Conservation (phyloP, 2,888 invertebrate genomes). For the Torymus tubicola region DNA sequence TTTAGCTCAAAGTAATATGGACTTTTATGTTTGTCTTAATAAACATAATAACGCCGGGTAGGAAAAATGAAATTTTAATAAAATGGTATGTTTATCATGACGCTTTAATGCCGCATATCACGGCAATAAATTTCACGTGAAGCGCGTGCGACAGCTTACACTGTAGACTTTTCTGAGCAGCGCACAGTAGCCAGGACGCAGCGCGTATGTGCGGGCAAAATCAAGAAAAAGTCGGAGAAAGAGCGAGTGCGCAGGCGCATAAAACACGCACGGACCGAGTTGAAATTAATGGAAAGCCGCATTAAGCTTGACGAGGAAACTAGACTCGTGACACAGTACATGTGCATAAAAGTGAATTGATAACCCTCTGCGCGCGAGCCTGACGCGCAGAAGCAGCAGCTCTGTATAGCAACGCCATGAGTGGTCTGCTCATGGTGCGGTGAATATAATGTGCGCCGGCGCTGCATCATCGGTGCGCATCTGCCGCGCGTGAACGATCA, state of each 20-base stretch:
- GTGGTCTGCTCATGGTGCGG: no score
- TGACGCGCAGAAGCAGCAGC: constrained; percentile 1
- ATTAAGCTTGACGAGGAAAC: constrained; percentile 43
- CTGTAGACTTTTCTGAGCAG: background rate
- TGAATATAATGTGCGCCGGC: background rate
- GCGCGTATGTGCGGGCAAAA: no score
- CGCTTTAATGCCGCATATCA: constrained; percentile 18
- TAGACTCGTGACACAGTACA: constrained; percentile 41
- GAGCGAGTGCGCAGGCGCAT: background rate
- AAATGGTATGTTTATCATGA: constrained; percentile 12
- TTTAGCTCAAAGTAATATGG: no score
- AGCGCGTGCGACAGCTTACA: no score
- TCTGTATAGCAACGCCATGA: no score
- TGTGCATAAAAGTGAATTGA: constrained; percentile 47
- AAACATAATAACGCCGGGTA: no score
- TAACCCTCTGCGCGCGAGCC: constrained; percentile 20
- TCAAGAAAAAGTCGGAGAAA: background rate
- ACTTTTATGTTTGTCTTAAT: no score
- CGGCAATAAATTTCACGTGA: constrained; percentile 6
- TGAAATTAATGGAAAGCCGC: constrained; percentile 51
- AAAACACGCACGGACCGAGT: background rate
- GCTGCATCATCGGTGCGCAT: constrained; percentile 26
- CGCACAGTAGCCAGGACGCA: background rate
- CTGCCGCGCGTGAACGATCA: constrained; percentile 27
- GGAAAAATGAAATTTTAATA: background rate